phyloP scores from a whole-genome alignment of 2,113 vertebrate species.

The Melanerpes formicivorus region DNA sequence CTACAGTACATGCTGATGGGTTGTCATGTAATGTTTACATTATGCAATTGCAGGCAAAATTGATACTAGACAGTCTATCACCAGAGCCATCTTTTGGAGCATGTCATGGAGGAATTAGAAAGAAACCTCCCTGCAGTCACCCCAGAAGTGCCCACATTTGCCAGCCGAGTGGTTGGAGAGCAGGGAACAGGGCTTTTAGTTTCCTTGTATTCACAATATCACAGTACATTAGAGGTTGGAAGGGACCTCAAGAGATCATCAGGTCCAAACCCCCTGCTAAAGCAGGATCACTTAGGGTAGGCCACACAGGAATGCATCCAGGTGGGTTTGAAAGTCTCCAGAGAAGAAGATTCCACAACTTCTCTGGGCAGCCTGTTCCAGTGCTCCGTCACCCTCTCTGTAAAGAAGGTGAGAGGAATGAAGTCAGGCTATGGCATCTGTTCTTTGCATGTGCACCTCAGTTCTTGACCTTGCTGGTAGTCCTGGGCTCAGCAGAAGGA shows the following conservation, averaged over 20 bases:
- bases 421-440: background rate
- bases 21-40: background rate
- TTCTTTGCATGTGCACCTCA: background rate
- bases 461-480: background rate
- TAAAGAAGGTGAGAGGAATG: background rate
- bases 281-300: no score
- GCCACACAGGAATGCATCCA: no score
- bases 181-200: background rate
- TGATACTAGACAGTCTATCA: background rate
- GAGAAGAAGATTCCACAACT: no score
- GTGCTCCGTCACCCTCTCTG: no score
- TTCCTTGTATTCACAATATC: background rate
- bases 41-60: background rate
- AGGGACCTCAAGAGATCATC: no score
- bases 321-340: no score
- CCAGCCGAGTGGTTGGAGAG: background rate
- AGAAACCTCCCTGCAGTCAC: background rate
- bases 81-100: background rate
- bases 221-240: no score
- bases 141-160: accelerated
- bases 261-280: no score
- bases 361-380: no score
- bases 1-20: background rate
- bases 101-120: background rate
- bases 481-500: background rate